Base-by-base conservation (phyloP, 2,113 vertebrate genomes). In the Anolis carolinensis region DNA sequence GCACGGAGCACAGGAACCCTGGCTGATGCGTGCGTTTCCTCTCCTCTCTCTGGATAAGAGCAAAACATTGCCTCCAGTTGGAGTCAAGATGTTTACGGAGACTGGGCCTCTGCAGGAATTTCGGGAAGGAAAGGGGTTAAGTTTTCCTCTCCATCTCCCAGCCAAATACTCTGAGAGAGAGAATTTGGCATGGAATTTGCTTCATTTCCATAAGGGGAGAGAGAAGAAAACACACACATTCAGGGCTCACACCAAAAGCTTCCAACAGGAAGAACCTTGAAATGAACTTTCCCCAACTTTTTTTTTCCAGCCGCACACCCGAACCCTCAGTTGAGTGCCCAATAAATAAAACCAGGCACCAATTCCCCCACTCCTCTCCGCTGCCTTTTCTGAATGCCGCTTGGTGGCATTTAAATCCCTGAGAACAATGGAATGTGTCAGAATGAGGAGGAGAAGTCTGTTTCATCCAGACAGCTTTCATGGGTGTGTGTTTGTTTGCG, bases 121-220 rank as follows among this genome's bases (percentile, higher is more conserved):
- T 81, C 21, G 0, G n/a, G 55, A 39, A 73, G 36, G 48, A 59
- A 52, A 86, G 25, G 84, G 78, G 79, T 86, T 86, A 86, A 86
- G 30, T 75, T 39, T 86, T 9, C 59, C n/a, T 81, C 62, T 52
- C 76, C 73, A 27, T 77, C 71, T 81, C 39, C 59, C 3, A 9
- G 39, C 85, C 85, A 86, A 75, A 67, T 79, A 32, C 27, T 39
- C 21, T 14, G 18, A 72, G 6, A 36, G 2, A 14, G 27, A 21
- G 21, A 32, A 65, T 81, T 52, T 75, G 85, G 79, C 85, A 81
- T 34, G 59, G 79, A 6, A 74, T 36, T 30, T 50, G 59, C 59
- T 73, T 36, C 77, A 62, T 86, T 86, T 86, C 78, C 78, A 86
- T 81, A 65, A n/a, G 27, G 59, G 27, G 68, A 30, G n/a, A 9